Percentiles rank a stretch among this genome's conserved stretches.
phyloP scores from a whole-genome alignment of 2,113 vertebrate genomes.

The Ivindomyrus marchei region DNA sequence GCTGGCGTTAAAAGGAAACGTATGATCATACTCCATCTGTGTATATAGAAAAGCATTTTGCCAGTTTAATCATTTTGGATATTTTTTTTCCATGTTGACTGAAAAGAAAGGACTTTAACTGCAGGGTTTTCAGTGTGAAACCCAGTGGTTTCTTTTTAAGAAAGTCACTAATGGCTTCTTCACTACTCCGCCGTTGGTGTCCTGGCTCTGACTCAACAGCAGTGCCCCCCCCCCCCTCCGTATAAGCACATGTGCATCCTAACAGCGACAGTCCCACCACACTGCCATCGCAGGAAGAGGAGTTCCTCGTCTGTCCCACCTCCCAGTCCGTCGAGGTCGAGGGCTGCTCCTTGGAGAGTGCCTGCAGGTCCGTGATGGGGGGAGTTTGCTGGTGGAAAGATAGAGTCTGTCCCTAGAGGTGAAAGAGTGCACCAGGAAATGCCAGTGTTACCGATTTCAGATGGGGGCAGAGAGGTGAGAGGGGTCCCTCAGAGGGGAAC shows the following conservation, averaged over 20 bases:
- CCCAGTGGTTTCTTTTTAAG: neutral
- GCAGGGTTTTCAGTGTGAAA: neutral
- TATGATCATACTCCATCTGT: neutral
- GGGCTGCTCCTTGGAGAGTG: neutral
- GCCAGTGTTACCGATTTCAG: neutral
- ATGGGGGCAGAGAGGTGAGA: neutral
- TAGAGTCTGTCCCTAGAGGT: neutral
- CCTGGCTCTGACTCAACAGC: neutral
- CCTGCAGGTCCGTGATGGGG: neutral
- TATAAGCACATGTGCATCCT: neutral
- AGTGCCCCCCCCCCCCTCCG: neutral
- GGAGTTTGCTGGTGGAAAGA: neutral
- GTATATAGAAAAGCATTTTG: neutral
- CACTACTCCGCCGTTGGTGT: neutral
- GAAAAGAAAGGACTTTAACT: neutral
- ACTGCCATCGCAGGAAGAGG: neutral
- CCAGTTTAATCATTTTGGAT: neutral
- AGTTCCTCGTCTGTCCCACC: neutral
- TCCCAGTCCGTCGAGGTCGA: neutral
- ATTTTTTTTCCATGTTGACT: neutral
- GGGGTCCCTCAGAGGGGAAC: neutral
- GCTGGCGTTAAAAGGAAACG: conserved; percentile 3
- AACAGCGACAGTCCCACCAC: neutral
- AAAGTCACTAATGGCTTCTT: neutral
- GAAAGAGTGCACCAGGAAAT: conserved; percentile 3